Conservation (phyloP, 2,113 vertebrate genomes). For the Clarias gariepinus region DNA sequence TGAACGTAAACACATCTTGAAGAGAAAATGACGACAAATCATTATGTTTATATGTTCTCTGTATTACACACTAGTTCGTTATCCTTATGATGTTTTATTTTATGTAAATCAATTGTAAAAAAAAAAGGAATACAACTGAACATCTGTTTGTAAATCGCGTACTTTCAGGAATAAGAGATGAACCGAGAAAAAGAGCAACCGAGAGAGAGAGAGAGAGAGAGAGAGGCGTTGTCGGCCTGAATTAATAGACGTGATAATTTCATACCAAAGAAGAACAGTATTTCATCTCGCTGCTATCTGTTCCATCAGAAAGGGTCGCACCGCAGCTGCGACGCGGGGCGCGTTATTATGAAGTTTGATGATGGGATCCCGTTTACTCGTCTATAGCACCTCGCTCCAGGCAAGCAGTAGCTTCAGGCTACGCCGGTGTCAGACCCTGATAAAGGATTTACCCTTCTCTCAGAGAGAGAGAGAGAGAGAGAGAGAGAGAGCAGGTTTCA, state of each 20-base stretch:
- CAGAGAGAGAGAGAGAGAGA: slow-evolving; percentile 26
- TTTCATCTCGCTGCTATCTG: slow-evolving; percentile 86
- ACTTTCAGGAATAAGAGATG: slow-evolving; percentile 79
- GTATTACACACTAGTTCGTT: slow-evolving; percentile 41
- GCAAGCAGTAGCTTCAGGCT: slow-evolving; percentile 89
- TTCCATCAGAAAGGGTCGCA: slow-evolving; percentile 94
- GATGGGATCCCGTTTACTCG: slow-evolving; percentile 85
- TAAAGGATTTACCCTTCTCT: slow-evolving; percentile 93
- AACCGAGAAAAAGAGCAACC: slow-evolving; percentile 53
- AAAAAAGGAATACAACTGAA: slow-evolving; percentile 65
- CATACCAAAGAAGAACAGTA: slow-evolving; percentile 89
- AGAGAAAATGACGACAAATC: slow-evolving; percentile 42
- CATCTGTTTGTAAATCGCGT: slow-evolving; percentile 80
- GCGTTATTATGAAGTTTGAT: slow-evolving; percentile 93
- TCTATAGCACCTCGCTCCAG: slow-evolving; percentile 81
- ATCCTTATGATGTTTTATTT: slow-evolving; percentile 51
- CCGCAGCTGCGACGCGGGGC: slow-evolving; percentile 91
- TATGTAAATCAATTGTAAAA: slow-evolving; percentile 66
- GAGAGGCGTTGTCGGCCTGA: slow-evolving; percentile 81
- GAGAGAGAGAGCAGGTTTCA: slow-evolving; percentile 55
- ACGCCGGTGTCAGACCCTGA: slow-evolving; percentile 90
- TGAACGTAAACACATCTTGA: slow-evolving; percentile 61
- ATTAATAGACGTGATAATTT: slow-evolving; percentile 99
- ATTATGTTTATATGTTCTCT: slow-evolving; percentile 46
- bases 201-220: slow-evolving; percentile 54